These are phyloP conservation scores for Lysandra bellargus DNA, from an alignment of 2,888 invertebrate species.

Conservation along the genomic window DNA sequence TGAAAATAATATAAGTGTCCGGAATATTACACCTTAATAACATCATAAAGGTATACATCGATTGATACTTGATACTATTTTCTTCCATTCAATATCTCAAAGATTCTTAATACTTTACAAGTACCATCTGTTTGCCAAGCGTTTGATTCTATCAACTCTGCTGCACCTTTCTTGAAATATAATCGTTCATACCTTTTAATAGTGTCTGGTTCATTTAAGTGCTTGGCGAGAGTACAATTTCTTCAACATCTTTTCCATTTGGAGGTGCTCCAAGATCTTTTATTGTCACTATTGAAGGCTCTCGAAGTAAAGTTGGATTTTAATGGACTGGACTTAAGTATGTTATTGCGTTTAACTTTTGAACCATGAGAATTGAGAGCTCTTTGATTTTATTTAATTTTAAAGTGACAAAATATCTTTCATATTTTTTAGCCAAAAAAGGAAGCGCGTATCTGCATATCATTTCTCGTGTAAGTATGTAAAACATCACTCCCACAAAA, in stretches of 20 bases:
- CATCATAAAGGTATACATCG: not conserved
- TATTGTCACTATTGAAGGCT: conserved; percentile 63
- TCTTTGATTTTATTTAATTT: conserved; percentile 5
- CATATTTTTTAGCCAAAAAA: not conserved
- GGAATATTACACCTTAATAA: not conserved
- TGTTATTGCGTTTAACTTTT: conserved; percentile 45
- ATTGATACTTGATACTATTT: not conserved
- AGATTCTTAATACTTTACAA: not conserved
- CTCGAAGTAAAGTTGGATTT: conserved; percentile 52
- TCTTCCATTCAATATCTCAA: not conserved
- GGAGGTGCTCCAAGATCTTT: conserved; percentile 70
- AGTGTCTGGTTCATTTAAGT: conserved; percentile 47
- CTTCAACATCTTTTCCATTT: conserved; percentile 63
- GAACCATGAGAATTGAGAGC: conserved; percentile 10
- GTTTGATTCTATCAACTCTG: conserved; percentile 5
- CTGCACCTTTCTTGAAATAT: conserved; percentile 25
- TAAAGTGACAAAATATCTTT: not conserved
- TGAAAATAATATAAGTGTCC: too few relatives aligned
- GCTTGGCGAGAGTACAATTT: conserved; percentile 49
- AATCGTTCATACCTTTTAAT: conserved; percentile 56
- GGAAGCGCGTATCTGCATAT: too few relatives aligned
- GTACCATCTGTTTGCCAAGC: not conserved
- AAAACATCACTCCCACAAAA: not conserved
- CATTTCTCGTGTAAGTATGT: not conserved
- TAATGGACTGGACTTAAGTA: conserved; percentile 52